These are phyloP conservation scores for Drosophila paramelanica DNA, from an alignment of 2,888 invertebrate genomes.

Conservation along the genomic window DNA sequence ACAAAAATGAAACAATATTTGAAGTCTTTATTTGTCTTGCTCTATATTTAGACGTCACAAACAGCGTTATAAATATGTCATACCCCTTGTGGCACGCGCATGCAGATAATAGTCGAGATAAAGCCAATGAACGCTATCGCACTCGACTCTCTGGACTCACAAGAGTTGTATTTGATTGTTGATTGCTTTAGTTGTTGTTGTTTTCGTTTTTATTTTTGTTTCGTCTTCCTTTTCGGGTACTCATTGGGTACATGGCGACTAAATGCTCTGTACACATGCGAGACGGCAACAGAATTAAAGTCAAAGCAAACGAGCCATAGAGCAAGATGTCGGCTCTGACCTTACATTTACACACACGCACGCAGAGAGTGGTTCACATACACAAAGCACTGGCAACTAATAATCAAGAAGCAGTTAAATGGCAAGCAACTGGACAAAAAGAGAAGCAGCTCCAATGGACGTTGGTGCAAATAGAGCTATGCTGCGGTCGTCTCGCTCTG, in stretches of 20 bases:
- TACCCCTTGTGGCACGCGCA: conserved; percentile 22
- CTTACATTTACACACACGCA: conserved; percentile 55
- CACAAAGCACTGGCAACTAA: conserved; percentile 38
- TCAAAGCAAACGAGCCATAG: conserved; percentile 70
- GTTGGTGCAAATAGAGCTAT: conserved; percentile 39
- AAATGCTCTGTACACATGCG: conserved; percentile 31
- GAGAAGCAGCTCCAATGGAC: conserved; percentile 51
- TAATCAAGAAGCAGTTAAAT: conserved; percentile 80
- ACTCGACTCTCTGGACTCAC: conserved; percentile 14
- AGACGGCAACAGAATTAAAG: conserved; percentile 63
- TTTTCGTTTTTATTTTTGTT: conserved; percentile 31
- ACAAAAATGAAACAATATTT: neutral
- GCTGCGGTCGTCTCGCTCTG: conserved; percentile 9
- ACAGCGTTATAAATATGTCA: neutral
- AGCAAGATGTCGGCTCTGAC: conserved; percentile 73
- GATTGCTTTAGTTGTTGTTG: conserved; percentile 27
- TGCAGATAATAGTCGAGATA: conserved; percentile 43
- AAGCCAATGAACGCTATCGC: conserved; percentile 72
- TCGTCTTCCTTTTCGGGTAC: conserved; percentile 33
- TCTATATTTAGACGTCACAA: conserved; percentile 10
- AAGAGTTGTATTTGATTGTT: conserved; percentile 32
- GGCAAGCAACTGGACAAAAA: conserved; percentile 66
- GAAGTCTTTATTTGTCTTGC: neutral
- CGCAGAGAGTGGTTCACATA: conserved; percentile 1
- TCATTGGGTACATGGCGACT: conserved; percentile 30